A percentile compares a stretch with the other conserved stretches of the same genome.
Conservation (phyloP, 2,888 invertebrate genomes). For the Slavum lentiscoides region DNA sequence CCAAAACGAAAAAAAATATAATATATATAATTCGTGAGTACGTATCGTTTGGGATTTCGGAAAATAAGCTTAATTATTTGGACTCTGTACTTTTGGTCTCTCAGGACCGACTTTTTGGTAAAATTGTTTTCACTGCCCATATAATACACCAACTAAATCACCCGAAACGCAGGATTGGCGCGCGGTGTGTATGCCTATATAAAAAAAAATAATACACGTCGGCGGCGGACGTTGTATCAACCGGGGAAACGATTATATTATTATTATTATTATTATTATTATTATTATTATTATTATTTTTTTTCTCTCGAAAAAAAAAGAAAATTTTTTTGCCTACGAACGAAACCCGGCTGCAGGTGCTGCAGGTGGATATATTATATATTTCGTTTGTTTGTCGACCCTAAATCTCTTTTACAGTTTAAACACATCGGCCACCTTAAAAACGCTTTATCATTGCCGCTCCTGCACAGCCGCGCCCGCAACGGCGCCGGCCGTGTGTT, state of each 20-base stretch:
- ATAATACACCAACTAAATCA: conserved; percentile 9
- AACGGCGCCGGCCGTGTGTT: too few species aligned
- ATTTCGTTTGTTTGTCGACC: conserved; percentile 20
- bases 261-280: too few species aligned
- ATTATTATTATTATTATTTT: too few species aligned
- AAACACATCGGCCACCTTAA: conserved; percentile 47
- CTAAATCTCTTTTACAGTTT: conserved; percentile 45
- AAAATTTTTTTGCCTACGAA: conserved; percentile 5
- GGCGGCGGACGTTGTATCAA: too few species aligned
- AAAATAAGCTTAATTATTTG: conserved; percentile 22
- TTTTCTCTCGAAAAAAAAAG: neutral
- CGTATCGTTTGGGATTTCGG: conserved; percentile 5
- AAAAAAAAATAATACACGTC: too few species aligned
- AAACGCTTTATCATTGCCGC: conserved; percentile 46
- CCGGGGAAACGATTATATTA: too few species aligned
- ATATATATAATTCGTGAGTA: neutral
- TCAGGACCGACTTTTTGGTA: conserved; percentile 13
- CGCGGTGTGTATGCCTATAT: too few species aligned
- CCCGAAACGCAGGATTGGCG: conserved; percentile 3
- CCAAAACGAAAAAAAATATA: neutral
- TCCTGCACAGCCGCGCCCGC: neutral
- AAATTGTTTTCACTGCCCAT: conserved; percentile 3
- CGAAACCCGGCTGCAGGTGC: neutral
- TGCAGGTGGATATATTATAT: neutral
- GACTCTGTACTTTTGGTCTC: neutral